These are phyloP conservation scores for Congeria kusceri DNA, from an alignment of 2,888 invertebrate genomes.

Conservation along the genomic window DNA sequence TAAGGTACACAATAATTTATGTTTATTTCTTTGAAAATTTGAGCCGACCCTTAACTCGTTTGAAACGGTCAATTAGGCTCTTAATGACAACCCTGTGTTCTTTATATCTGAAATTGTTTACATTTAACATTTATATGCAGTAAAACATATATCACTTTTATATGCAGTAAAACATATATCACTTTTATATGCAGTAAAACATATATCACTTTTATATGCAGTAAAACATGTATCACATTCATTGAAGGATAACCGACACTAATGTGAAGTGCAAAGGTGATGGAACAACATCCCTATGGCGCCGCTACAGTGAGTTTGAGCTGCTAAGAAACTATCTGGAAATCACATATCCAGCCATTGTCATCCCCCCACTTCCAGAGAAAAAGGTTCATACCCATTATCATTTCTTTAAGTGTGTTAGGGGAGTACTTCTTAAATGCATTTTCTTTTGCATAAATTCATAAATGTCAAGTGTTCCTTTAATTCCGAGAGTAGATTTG, in stretches of 20 bases:
- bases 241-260: conserved; percentile 81
- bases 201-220: too few relatives aligned
- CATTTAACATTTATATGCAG: neutral
- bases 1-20: too few relatives aligned
- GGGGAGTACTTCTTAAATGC: too few relatives aligned
- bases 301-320: conserved; percentile 94
- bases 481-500: too few relatives aligned
- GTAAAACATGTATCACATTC: neutral
- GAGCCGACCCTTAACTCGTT: too few relatives aligned
- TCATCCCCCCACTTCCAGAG: conserved; percentile 93
- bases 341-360: conserved; percentile 92
- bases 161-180: too few relatives aligned
- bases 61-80: too few relatives aligned
- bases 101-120: neutral
- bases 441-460: too few relatives aligned
- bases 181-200: too few relatives aligned
- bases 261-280: conserved; percentile 82
- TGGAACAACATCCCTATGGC: conserved; percentile 83
- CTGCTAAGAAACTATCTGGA: conserved; percentile 92
- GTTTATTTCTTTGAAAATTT: too few relatives aligned
- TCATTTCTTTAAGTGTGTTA: neutral
- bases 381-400: conserved; percentile 87
- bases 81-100: too few relatives aligned
- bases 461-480: too few relatives aligned
- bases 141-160: neutral